A percentile compares a stretch with the other conserved stretches of the same genome.
Conservation (phyloP, 2,113 vertebrate species). For the Nesoenas mayeri region DNA sequence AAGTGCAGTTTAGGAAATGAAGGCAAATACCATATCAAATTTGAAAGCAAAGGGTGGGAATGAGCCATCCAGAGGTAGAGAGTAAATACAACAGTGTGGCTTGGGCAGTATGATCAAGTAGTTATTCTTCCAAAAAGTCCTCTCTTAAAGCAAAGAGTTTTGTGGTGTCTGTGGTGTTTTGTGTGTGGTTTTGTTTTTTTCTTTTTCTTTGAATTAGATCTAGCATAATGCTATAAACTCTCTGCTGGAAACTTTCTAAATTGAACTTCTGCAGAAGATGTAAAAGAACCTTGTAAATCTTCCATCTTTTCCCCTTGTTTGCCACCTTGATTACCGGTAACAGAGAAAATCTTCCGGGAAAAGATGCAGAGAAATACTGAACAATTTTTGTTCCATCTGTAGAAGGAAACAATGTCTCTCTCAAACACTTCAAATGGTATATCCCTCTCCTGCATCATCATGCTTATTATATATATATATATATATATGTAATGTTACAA, state of each 20-base stretch:
- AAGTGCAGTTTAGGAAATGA: neutral
- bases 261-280: neutral
- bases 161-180: no score
- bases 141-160: neutral
- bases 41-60: neutral
- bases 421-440: neutral
- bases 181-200: no score
- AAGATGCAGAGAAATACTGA: constrained; percentile 5
- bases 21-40: neutral
- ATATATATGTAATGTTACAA: neutral
- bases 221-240: neutral
- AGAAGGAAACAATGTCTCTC: neutral
- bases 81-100: neutral
- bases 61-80: neutral
- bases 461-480: neutral
- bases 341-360: neutral
- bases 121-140: neutral
- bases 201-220: neutral
- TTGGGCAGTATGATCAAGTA: neutral
- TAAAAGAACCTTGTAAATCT: neutral
- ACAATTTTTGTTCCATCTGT: neutral
- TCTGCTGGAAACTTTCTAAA: neutral
- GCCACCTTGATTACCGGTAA: neutral
- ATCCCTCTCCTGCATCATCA: neutral
- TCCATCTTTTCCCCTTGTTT: neutral